These are phyloP conservation scores for Miniopterus natalensis DNA, from an alignment of 2,113 vertebrate species.

Conservation along the genomic window DNA sequence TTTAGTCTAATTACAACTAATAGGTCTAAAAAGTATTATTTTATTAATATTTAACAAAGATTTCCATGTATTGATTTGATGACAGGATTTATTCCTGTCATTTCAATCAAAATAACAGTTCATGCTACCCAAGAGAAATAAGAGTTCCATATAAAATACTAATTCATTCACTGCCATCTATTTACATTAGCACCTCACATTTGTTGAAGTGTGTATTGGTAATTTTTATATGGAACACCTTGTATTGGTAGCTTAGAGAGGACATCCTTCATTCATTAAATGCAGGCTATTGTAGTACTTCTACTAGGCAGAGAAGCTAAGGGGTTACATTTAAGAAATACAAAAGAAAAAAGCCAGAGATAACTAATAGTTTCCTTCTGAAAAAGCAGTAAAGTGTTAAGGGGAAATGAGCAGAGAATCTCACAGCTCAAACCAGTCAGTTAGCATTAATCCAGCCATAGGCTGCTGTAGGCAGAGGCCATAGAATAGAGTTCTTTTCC, in stretches of 20 bases:
- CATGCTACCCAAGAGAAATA: background rate
- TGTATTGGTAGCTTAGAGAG: background rate
- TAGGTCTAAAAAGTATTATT: background rate
- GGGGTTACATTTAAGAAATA: background rate
- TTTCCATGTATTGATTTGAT: background rate
- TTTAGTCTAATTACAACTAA: background rate
- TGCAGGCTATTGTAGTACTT: background rate
- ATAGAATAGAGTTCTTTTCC: background rate
- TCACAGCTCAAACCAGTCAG: background rate
- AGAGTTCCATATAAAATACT: background rate
- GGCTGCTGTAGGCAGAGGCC: background rate
- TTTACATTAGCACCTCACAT: background rate
- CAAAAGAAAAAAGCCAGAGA: background rate
- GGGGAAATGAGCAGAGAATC: background rate
- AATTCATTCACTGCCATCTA: background rate
- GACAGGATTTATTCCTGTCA: background rate
- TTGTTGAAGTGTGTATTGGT: background rate
- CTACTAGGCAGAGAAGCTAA: background rate
- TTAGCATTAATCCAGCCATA: background rate
- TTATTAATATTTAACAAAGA: background rate
- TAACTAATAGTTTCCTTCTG: background rate
- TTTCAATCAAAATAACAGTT: background rate
- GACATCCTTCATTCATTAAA: background rate
- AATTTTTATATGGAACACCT: background rate
- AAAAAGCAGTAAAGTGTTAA: background rate